Base-by-base conservation (phyloP, 2,888 invertebrate species). In the Campopleginae sp. region DNA sequence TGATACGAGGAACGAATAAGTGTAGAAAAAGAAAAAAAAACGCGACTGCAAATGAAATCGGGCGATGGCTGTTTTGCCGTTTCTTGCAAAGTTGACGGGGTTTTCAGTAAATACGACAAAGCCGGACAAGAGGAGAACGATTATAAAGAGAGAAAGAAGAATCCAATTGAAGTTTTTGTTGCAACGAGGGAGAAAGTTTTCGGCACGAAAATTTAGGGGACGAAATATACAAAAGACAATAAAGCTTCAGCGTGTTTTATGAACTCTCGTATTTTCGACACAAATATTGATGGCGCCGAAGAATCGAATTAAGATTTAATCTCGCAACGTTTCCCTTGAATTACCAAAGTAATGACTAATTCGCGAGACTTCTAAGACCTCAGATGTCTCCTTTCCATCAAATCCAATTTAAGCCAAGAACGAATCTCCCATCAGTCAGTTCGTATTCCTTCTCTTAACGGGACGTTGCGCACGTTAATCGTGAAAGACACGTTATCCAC, bases 141-240 rank as follows among this genome's bases (percentile, higher is more conserved):
- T 19, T 65, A 76, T 65, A 76, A 10, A 63, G 63, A 71, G 33
- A 84, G 68, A 82, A 76, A 68, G 72, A 48, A 27, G 77, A 86
- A 84, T 81, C 44, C 80, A 71, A 86, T 86, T 79, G 54, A 86
- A 85, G 75, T 85, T 82, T 70, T 58, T 58, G 70, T 72, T 58
- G 48, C 2, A 23, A 82, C 31, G 54, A 51, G 61, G 68, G 68
- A 74, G 19, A 72, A 82, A 65, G 70, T 81, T 65, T 68, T 31
- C 31, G 58, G 19, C 19, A 65, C 31, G 48, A 76, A 44, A 80
- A 76, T 61, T 74, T 63, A 33, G 12, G 51, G 31, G 48, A 33
- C 38, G 38, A 44, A 10, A 54, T 42, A 19, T 19, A 1, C 8
- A 27, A 77, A 42, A 38, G n/a, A 19, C 14, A 42, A n/a, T 42